Base-by-base conservation (phyloP, 2,888 invertebrate species). In the Latrodectus hesperus region DNA sequence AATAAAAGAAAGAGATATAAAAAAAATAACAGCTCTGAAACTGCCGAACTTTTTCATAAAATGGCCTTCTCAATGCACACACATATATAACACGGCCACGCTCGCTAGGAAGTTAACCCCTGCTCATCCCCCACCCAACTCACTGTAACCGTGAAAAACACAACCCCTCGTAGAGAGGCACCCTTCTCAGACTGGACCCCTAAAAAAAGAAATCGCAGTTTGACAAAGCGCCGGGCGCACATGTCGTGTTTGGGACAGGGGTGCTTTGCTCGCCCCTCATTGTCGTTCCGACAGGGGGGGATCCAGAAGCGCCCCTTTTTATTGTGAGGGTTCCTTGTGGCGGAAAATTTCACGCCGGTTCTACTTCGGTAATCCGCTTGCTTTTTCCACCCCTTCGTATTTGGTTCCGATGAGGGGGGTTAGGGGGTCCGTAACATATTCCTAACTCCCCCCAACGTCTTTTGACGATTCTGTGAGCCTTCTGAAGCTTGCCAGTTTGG, bases 291-390 rank as follows among this genome's bases (percentile, higher is more conserved):
- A 16, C n/a, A 16, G 60, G 22, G 55, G 55, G 72, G 81, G 38
- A 38, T 6, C 1, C 0, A 6, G 6, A 38, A 6, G 72, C 52
- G 72, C 81, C 81, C 85, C 60, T 67, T 67, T 74, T n/a, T 38
- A 65, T 77, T 87, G 71, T 76, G 49, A 73, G 71, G 77, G 77
- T 65, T 49, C 77, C 86, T 81, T 81, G 81, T 81, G 81, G 86
- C 86, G 86, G 86, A 87, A 87, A 87, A 87, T 87, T 87, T 87
- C 86, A 81, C 86, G 86, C 81, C 71, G 81, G 81, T 72, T 77
- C 86, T 81, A 75, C 81, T 72, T 81, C 67, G 71, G 81, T 87
- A 87, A 88, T 88, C 87, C 83, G 87, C 87, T 88, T 74, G 78
- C 83, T 88, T 81, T 77, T 68, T 64, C 67, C 68, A 68, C 73